Evolutionary conservation across 92 coral and sea anemone species (phyloP).

Genomic region (Muricea muricata): DNA sequence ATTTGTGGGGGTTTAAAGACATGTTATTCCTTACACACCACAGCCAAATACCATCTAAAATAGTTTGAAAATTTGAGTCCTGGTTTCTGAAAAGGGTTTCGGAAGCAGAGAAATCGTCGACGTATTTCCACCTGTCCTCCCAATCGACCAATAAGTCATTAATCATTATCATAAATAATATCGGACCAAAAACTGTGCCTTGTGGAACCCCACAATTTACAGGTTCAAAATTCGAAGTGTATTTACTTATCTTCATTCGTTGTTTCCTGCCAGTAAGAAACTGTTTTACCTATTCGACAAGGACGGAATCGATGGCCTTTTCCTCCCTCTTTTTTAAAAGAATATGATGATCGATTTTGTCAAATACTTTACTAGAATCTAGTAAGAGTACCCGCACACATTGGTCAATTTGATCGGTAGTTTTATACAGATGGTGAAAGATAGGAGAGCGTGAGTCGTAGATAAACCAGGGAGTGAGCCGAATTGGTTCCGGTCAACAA

Average conservation of each 20-base stretch:
- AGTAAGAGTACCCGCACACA: neutral
- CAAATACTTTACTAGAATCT: neutral
- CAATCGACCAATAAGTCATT: too few species aligned
- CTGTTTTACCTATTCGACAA: too few species aligned
- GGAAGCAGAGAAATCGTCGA: neutral
- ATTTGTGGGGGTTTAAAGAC: too few species aligned
- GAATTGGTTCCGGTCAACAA: slow-evolving; percentile 22
- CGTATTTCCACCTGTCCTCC: too few species aligned
- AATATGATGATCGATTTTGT: too few species aligned
- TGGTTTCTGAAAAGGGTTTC: neutral
- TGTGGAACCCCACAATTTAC: neutral
- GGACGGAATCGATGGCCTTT: too few species aligned
- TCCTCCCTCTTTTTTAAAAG: too few species aligned
- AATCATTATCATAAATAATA: too few species aligned
- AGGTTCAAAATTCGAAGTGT: neutral
- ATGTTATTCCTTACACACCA: neutral
- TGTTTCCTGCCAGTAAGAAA: neutral
- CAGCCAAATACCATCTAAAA: neutral
- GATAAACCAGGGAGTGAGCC: slow-evolving; percentile 28
- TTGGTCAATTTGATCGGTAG: neutral
- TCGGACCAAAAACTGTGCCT: too few species aligned
- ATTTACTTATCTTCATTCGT: too few species aligned
- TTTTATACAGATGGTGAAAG: neutral
- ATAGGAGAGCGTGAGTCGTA: too few species aligned
- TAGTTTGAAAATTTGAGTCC: neutral